Evolutionary conservation across 1,140 invertebrate species (phyloP), one percentile per base, ranked within the genome.

Genomic region (Anastrepha ludens): DNA sequence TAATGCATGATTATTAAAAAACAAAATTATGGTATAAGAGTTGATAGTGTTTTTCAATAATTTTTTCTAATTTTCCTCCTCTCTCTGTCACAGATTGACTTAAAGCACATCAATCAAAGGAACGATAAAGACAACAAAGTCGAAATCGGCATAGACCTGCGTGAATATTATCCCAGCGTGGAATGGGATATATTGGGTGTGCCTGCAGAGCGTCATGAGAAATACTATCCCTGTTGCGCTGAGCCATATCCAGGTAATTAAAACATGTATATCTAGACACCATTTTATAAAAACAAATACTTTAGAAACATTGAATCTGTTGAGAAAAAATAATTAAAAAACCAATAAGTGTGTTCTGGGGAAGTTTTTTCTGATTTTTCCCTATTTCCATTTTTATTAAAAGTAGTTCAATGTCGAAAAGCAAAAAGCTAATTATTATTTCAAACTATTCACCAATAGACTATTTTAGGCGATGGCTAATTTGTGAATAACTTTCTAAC

Each of bases 141-240:
- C 3, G 95, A 97, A 89, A 95, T 98, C 8, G 98, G 98, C 74
- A 99, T 98, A 89, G 98, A 98, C 93, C 94, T 99, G n/a, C 94
- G 96, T 15, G 98, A 99, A 90, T 99, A 98, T 92, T 99, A 99
- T 94, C 97, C 98, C 0, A 98, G 97, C 88, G 98, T 99, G 0
- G 98, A 99, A 93, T 99, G 99, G 99, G 99, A 99, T 92, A 98
- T 99, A 88, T 95, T 99, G 11, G 96, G 96, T 15, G 98, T 99
- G 1, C 96, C 97, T 62, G 97, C 99, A 78, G 96, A 98, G 94
- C 95, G 97, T 65, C 97, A 98, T 90, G 97, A 97, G 90, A 97
- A 97, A 91, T 98, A 96, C 93, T 99, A 98, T 94, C 96, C 97
- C 0, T 98, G 97, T 93, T 98, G 97, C 93, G 94, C 95, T 70